A percentile compares a stretch with the other conserved stretches of the same genome.
Evolutionary conservation across 2,888 invertebrate species (phyloP).

Genomic region (Tipula unca): DNA sequence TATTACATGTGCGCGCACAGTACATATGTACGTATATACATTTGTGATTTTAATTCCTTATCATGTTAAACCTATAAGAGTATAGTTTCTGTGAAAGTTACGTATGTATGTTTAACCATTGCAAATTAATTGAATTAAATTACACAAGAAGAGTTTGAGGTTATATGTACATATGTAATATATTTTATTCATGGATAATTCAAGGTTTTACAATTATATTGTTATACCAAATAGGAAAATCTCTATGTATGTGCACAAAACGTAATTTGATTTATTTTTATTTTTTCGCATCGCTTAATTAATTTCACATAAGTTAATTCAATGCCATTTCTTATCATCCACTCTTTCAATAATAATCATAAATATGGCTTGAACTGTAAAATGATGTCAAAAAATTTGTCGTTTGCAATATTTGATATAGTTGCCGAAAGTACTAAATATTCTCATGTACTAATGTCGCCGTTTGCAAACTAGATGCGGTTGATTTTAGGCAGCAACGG

Average conservation of each 20-base stretch:
- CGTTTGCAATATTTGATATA: too few relatives aligned
- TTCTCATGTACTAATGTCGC: too few relatives aligned
- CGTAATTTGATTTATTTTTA: background rate
- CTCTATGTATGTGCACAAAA: too few relatives aligned
- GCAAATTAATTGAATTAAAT: background rate
- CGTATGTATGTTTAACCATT: background rate
- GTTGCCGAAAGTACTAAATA: too few relatives aligned
- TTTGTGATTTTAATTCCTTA: background rate
- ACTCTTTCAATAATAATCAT: too few relatives aligned
- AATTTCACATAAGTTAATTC: background rate
- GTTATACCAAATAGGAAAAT: background rate
- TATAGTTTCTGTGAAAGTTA: background rate
- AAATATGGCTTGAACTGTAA: too few relatives aligned
- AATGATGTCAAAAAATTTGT: too few relatives aligned
- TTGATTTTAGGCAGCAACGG: too few relatives aligned
- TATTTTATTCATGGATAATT: background rate
- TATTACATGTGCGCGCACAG: background rate
- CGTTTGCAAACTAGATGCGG: too few relatives aligned
- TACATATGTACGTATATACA: too few relatives aligned
- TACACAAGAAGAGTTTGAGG: background rate
- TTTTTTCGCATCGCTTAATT: background rate
- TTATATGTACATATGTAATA: too few relatives aligned
- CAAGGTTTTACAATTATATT: background rate
- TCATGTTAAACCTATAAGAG: background rate
- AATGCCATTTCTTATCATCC: background rate